Evolutionary conservation across 2,888 invertebrate genomes (phyloP).

Genomic region (Lasioglossum morio): DNA sequence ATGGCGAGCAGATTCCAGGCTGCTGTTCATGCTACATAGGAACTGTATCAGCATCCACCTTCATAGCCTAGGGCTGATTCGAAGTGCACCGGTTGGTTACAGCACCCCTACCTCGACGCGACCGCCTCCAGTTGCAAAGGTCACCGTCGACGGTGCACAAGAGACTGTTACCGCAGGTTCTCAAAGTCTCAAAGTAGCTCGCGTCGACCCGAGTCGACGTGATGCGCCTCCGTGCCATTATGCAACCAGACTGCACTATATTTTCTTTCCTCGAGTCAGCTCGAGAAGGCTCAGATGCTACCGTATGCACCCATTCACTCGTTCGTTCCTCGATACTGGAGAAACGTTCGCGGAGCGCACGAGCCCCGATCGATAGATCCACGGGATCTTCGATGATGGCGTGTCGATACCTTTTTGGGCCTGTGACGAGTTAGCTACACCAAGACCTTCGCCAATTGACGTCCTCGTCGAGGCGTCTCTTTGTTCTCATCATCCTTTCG

Average conservation of each 20-base stretch:
- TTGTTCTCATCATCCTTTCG: conserved; percentile 20
- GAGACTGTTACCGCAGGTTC: conserved; percentile 40
- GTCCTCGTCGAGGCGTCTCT: not conserved
- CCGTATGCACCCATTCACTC: conserved; percentile 69
- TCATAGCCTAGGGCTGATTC: conserved; percentile 29
- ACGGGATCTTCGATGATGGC: conserved; percentile 20
- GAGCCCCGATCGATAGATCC: conserved; percentile 6
- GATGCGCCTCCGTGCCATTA: conserved; percentile 66
- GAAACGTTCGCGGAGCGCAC: conserved; percentile 23
- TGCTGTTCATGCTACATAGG: conserved; percentile 5
- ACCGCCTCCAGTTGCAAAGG: conserved; percentile 56
- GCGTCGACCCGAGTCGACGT: conserved; percentile 30
- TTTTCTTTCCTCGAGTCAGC: conserved; percentile 61
- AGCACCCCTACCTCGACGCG: conserved; percentile 54
- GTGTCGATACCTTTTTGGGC: conserved; percentile 41
- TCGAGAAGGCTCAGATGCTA: conserved; percentile 58
- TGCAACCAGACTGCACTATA: conserved; percentile 70
- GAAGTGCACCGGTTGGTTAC: conserved; percentile 15
- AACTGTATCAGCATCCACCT: conserved; percentile 56
- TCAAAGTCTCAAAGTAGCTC: conserved; percentile 46
- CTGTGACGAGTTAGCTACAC: conserved; percentile 4
- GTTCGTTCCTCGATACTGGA: conserved; percentile 29
- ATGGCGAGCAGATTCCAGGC: conserved; percentile 35
- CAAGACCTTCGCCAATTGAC: conserved; percentile 9
- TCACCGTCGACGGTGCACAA: conserved; percentile 53